Evolutionary conservation across 2,113 vertebrate species (phyloP).

Genomic region (Oceanodroma tethys): DNA sequence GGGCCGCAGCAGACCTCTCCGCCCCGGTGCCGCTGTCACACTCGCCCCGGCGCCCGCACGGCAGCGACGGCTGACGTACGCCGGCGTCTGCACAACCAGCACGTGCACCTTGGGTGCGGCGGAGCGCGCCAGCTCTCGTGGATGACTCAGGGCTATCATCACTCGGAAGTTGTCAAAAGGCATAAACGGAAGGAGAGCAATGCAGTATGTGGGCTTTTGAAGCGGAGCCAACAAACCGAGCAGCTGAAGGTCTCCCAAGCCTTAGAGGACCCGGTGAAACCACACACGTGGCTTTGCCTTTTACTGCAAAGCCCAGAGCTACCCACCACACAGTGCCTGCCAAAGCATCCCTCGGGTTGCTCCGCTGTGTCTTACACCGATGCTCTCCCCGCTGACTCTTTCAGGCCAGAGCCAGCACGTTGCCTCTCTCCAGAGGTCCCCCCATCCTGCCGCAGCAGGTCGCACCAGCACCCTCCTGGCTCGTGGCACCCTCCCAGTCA

Average conservation of each 20-base stretch:
- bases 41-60: neutral
- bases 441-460: neutral
- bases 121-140: neutral
- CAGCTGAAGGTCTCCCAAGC: neutral
- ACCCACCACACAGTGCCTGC: neutral
- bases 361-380: fast-evolving
- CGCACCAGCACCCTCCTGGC: neutral
- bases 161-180: neutral
- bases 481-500: neutral
- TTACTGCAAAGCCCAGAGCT: neutral
- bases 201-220: neutral
- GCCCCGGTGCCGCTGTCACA: neutral
- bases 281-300: neutral
- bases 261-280: neutral
- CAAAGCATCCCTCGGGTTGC: neutral
- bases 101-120: fast-evolving
- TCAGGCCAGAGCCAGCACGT: neutral
- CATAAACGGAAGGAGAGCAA: neutral
- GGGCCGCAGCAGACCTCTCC: neutral
- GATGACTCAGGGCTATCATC: neutral
- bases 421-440: neutral
- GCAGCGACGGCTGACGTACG: neutral
- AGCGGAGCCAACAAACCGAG: neutral
- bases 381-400: neutral
- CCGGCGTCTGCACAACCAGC: neutral